These are phyloP conservation scores for Stichopus chloronotus DNA, from an alignment of 35 echinoderm and acorn worm species.

Conservation along the genomic window DNA sequence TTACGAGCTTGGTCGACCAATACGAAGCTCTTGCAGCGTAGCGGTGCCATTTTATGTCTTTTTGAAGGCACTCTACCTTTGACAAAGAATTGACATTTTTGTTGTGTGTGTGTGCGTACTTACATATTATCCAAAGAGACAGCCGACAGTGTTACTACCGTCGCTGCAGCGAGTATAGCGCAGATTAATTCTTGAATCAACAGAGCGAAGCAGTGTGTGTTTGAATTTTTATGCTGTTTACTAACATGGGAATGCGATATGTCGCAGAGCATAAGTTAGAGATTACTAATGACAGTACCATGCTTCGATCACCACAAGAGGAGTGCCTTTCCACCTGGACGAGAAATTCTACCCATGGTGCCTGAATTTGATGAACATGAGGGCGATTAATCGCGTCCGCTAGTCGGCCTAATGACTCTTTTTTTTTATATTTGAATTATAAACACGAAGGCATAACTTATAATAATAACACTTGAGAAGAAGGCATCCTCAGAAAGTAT, in stretches of 20 bases:
- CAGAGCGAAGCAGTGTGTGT: constrained; percentile 43
- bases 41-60: constrained; percentile 34
- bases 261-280: not conserved
- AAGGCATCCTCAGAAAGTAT: too few relatives aligned
- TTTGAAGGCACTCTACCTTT: constrained; percentile 21
- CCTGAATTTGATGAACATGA: too few relatives aligned
- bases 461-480: too few relatives aligned
- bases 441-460: too few relatives aligned
- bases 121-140: not conserved
- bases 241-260: constrained; percentile 40
- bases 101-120: not conserved
- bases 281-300: constrained; percentile 22
- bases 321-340: constrained; percentile 23
- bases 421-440: too few relatives aligned
- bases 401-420: too few relatives aligned
- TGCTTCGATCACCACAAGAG: not conserved
- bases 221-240: constrained; percentile 53
- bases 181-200: constrained; percentile 31
- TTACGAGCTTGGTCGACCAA: constrained; percentile 47
- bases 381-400: too few relatives aligned
- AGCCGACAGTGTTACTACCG: constrained; percentile 7
- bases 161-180: not conserved
- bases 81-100: constrained; percentile 51
- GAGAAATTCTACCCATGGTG: not conserved
- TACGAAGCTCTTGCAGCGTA: constrained; percentile 6